Conservation (phyloP, 2,888 invertebrate species). For the Drosophila paracracens region DNA sequence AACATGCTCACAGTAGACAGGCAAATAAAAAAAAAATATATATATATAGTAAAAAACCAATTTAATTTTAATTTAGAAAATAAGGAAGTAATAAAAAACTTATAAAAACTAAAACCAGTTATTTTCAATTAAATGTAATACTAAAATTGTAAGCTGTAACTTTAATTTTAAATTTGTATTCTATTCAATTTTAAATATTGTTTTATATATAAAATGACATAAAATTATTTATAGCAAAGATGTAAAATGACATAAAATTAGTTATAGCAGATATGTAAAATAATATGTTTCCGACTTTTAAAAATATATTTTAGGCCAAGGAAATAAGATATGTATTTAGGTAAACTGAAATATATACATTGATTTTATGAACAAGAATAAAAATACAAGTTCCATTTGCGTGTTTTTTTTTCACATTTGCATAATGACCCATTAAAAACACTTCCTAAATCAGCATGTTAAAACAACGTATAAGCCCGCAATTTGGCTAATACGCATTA, state of each 20-base stretch:
- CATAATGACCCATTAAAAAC: conserved; percentile 5
- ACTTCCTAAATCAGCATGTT: conserved; percentile 1
- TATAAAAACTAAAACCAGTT: not conserved
- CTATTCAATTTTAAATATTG: not conserved
- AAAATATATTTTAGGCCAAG: not conserved
- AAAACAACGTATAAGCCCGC: conserved; percentile 21
- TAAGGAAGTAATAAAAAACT: not conserved
- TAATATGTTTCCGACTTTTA: not conserved
- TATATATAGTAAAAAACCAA: not conserved
- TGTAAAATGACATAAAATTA: not conserved
- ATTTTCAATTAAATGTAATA: not conserved
- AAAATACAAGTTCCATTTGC: not conserved
- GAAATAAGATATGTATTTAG: not conserved
- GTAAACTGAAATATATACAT: not conserved
- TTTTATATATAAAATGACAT: not conserved
- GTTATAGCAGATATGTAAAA: not conserved
- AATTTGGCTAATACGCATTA: conserved; percentile 13
- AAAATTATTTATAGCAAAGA: not conserved
- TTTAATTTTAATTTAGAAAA: not conserved
- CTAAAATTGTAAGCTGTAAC: not conserved
- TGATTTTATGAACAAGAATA: not conserved
- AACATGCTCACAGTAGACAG: no score
- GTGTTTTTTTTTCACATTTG: not conserved
- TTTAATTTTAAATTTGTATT: not conserved
- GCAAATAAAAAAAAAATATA: not conserved